A percentile compares a stretch with the other conserved stretches of the same genome.
Conservation (phyloP, 2,797 vertebrate species). For the Picus viridis region DNA sequence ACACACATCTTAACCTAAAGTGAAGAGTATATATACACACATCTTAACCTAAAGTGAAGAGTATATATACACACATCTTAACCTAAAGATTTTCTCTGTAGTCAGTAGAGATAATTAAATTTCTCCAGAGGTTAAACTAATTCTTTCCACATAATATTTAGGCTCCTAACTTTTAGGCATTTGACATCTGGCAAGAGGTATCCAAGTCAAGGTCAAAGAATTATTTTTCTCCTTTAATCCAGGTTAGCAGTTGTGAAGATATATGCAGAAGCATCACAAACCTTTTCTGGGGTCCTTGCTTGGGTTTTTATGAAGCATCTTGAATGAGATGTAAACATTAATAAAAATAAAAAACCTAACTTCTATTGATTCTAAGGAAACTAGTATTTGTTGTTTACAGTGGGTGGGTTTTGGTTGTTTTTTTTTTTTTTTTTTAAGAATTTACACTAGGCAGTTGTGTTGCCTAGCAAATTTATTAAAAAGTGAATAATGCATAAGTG, state of each 20-base stretch:
- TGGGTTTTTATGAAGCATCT: not conserved
- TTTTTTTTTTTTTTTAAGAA: not conserved
- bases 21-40: no score
- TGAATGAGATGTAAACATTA: not conserved
- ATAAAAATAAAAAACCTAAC: not conserved
- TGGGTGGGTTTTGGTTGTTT: not conserved
- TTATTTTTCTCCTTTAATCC: not conserved
- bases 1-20: no score
- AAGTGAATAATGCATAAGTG: constrained; percentile 60
- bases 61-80: no score
- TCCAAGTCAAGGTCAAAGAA: not conserved
- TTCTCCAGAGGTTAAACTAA: not conserved
- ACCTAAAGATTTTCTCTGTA: not conserved
- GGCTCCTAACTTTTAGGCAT: not conserved
- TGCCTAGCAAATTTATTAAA: constrained; percentile 55
- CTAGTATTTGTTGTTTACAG: not conserved
- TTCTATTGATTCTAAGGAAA: not conserved
- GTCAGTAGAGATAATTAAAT: not conserved
- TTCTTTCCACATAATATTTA: not conserved
- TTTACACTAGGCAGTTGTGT: constrained; percentile 34
- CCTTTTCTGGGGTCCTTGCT: not conserved
- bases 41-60: no score
- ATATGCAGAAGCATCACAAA: not conserved
- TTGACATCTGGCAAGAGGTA: not conserved
- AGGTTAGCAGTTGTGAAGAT: not conserved